Evolutionary conservation across 2,113 vertebrate genomes (phyloP).

Genomic region (Sardina pilchardus): DNA sequence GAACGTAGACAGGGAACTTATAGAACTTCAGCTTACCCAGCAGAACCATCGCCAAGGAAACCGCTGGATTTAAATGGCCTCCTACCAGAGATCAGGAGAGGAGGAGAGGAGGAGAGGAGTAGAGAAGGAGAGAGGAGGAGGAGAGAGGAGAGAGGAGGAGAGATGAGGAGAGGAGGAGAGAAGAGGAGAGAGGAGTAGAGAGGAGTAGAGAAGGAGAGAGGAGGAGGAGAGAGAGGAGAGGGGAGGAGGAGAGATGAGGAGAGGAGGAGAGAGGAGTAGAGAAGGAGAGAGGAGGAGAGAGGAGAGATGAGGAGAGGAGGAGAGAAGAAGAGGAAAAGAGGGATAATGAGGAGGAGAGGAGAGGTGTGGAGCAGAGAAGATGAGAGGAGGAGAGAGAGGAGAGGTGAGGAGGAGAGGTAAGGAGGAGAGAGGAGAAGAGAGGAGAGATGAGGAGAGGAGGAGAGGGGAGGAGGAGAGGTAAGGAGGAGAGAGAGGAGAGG

Average conservation of each 20-base stretch:
- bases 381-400: background rate
- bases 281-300: background rate
- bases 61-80: conserved; percentile 91
- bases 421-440: background rate
- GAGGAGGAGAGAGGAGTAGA: background rate
- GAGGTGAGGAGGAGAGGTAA: background rate
- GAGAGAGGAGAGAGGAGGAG: conserved; percentile 40
- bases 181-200: conserved; percentile 24
- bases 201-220: too few species aligned
- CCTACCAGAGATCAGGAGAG: conserved; percentile 66
- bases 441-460: background rate
- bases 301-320: conserved; percentile 38
- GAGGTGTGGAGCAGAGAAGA: too few species aligned
- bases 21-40: conserved; percentile 87
- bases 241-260: background rate
- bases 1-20: conserved; percentile 89
- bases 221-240: conserved; percentile 22
- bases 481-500: background rate
- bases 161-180: conserved; percentile 39
- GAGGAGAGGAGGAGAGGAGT: conserved; percentile 44
- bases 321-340: conserved; percentile 47
- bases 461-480: background rate
- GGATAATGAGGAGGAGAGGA: background rate
- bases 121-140: conserved; percentile 32
- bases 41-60: conserved; percentile 90